Conservation (phyloP, 2,888 invertebrate genomes). For the Cataglyphis rosenhaueri region DNA sequence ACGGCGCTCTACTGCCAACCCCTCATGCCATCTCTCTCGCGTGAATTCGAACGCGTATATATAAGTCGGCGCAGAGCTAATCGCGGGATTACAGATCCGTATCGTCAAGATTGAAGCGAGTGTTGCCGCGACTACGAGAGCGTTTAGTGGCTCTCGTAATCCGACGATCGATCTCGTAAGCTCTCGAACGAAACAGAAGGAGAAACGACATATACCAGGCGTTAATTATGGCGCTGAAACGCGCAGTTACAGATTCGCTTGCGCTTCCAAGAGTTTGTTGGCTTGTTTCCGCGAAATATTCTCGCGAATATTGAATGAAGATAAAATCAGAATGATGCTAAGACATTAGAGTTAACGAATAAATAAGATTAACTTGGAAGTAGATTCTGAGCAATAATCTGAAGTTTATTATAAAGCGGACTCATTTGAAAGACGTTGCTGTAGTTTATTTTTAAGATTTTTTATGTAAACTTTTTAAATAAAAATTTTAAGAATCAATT, state of each 20-base stretch:
- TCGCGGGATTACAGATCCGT: slow-evolving; percentile 67
- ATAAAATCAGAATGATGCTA: background rate
- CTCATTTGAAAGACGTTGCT: background rate
- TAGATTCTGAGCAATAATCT: background rate
- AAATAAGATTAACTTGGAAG: slow-evolving; percentile 9
- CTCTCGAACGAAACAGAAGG: slow-evolving; percentile 50
- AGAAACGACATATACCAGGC: slow-evolving; percentile 30
- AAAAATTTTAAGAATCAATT: background rate
- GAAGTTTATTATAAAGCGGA: background rate
- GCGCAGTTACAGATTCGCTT: slow-evolving; percentile 1
- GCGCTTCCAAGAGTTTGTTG: background rate
- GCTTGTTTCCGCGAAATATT: background rate
- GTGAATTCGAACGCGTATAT: slow-evolving; percentile 40
- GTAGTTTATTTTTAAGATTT: background rate
- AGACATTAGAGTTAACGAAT: background rate
- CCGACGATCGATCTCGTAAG: slow-evolving; percentile 53
- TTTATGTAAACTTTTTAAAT: background rate
- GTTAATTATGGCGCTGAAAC: slow-evolving; percentile 32
- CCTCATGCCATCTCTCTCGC: slow-evolving; percentile 38
- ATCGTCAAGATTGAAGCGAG: slow-evolving; percentile 64
- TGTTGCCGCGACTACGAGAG: slow-evolving; percentile 38
- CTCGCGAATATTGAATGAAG: background rate
- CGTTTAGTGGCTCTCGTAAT: slow-evolving; percentile 56
- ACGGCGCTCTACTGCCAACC: background rate
- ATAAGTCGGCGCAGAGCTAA: slow-evolving; percentile 61